Evolutionary conservation across 2,113 vertebrate genomes (phyloP).

Genomic region (Spea bombifrons): DNA sequence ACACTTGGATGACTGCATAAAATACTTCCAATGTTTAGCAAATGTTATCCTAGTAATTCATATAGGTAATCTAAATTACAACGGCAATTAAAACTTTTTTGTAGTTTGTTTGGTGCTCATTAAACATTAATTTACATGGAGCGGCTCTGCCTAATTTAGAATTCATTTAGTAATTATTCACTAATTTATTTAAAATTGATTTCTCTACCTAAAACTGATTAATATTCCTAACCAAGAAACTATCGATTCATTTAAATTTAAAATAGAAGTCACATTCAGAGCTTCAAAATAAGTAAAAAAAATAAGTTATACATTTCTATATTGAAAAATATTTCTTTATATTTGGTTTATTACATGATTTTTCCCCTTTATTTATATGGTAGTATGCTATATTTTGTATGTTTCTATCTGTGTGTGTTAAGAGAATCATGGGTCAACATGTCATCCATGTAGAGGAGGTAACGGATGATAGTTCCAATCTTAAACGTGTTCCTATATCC

Average conservation of each 20-base stretch:
- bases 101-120: conserved; percentile 40
- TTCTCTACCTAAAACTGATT: conserved; percentile 38
- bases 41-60: conserved; percentile 36
- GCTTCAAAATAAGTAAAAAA: not conserved
- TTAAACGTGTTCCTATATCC: not conserved
- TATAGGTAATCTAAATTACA: conserved; percentile 38
- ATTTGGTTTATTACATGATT: no score
- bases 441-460: no score
- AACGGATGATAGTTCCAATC: not conserved
- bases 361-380: no score
- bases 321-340: no score
- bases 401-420: no score
- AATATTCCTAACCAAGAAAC: conserved; percentile 43
- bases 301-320: no score
- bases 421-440: no score
- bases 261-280: conserved; percentile 20
- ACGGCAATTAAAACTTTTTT: conserved; percentile 33
- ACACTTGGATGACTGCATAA: conserved; percentile 30
- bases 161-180: conserved; percentile 43
- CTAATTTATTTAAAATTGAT: conserved; percentile 45
- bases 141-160: conserved; percentile 38
- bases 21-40: conserved; percentile 23
- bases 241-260: conserved; percentile 33
- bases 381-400: no score
- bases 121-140: conserved; percentile 36